Evolutionary conservation across 2,797 vertebrate genomes (phyloP).

Genomic region (Leucoraja ocellata): DNA sequence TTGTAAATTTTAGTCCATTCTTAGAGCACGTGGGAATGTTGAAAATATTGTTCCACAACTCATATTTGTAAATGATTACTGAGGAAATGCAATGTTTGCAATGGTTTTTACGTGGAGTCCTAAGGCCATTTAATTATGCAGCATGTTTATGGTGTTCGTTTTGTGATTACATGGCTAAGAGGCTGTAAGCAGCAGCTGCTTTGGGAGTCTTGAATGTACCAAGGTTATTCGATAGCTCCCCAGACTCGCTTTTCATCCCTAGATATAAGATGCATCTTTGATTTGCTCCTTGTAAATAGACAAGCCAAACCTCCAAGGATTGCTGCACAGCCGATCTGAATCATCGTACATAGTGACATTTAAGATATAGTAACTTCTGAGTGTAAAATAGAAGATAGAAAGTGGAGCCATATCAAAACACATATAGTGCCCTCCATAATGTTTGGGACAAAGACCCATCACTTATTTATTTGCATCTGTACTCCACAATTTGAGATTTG

Average conservation of each 20-base stretch:
- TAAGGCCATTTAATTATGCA: slow-evolving; percentile 62
- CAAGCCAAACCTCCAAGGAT: slow-evolving; percentile 52
- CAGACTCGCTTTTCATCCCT: slow-evolving; percentile 64
- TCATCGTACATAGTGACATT: slow-evolving; percentile 30
- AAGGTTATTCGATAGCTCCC: slow-evolving; percentile 62
- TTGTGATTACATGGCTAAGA: slow-evolving; percentile 60
- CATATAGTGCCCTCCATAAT: not conserved
- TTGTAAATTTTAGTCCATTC: not conserved
- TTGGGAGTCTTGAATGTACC: slow-evolving; percentile 55
- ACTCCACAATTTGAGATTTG: too few relatives aligned
- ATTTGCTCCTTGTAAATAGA: slow-evolving; percentile 70
- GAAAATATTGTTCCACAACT: not conserved
- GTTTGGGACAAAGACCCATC: too few relatives aligned
- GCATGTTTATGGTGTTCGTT: slow-evolving; percentile 62
- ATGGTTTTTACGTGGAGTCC: not conserved
- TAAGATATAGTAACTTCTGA: not conserved
- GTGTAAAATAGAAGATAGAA: not conserved
- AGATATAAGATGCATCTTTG: slow-evolving; percentile 71
- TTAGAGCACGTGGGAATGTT: not conserved
- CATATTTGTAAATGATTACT: slow-evolving; percentile 21
- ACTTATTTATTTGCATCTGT: too few relatives aligned
- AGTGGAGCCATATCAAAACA: not conserved
- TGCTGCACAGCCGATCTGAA: slow-evolving; percentile 26
- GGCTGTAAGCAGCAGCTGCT: slow-evolving; percentile 63
- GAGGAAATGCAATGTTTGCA: not conserved